Evolutionary conservation across 2,113 vertebrate species (phyloP).

Genomic region (Gavia stellata): DNA sequence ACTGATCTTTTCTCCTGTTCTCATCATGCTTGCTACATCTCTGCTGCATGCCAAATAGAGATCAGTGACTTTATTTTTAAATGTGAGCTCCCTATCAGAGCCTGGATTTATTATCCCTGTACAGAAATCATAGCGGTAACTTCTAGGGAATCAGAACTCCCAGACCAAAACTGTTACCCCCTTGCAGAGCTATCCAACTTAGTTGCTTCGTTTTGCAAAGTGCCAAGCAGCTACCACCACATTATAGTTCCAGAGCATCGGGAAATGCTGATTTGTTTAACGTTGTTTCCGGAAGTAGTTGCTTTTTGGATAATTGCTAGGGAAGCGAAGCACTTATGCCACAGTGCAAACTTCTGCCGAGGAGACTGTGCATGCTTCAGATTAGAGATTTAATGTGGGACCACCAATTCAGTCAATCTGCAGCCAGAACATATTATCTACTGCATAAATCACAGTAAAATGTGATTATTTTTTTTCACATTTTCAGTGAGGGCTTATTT

Average conservation of each 20-base stretch:
- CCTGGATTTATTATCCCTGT: neutral
- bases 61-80: slow-evolving; percentile 37
- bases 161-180: neutral
- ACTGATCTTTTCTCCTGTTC: slow-evolving; percentile 20
- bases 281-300: neutral
- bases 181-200: neutral
- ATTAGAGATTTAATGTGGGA: neutral
- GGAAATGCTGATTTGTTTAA: neutral
- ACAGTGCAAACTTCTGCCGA: neutral
- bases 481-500: neutral
- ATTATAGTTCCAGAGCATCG: neutral
- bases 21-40: neutral
- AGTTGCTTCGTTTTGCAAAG: neutral
- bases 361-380: neutral
- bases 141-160: neutral
- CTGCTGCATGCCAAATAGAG: slow-evolving; percentile 11
- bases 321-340: neutral
- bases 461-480: neutral
- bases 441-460: neutral
- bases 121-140: neutral
- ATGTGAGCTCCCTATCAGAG: neutral
- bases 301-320: neutral
- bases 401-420: neutral
- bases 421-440: neutral
- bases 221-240: neutral